These are phyloP conservation scores for Leucophenga maculata DNA, from an alignment of 2,888 invertebrate genomes.

Conservation along the genomic window DNA sequence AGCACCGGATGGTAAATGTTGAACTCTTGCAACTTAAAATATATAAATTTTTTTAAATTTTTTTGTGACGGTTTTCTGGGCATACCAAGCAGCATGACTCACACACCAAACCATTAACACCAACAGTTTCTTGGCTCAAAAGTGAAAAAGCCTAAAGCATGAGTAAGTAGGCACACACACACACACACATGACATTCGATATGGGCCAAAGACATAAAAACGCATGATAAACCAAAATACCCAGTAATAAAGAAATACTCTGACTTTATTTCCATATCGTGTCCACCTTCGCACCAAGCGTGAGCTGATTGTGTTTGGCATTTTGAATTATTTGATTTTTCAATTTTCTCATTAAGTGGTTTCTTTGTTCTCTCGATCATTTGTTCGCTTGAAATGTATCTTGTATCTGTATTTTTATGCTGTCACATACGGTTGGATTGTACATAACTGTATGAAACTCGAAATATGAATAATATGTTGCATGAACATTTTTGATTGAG, in stretches of 20 bases:
- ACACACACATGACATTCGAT: conserved; percentile 59
- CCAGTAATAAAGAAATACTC: conserved; percentile 40
- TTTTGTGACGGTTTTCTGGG: conserved; percentile 14
- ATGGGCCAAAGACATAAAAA: conserved; percentile 41
- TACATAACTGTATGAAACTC: no score
- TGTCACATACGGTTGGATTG: not conserved
- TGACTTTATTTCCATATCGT: conserved; percentile 34
- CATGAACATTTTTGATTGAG: not conserved
- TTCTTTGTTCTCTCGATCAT: conserved; percentile 12
- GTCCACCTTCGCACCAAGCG: conserved; percentile 39
- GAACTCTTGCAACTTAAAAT: conserved; percentile 7
- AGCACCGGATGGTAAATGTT: conserved; percentile 23
- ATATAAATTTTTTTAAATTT: conserved; percentile 17
- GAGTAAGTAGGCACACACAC: conserved; percentile 52
- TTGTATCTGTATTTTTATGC: conserved; percentile 3
- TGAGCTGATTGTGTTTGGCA: conserved; percentile 42
- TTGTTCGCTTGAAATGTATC: not conserved
- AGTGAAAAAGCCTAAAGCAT: conserved; percentile 33
- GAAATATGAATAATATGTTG: not conserved
- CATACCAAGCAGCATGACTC: conserved; percentile 48
- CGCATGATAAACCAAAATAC: not conserved
- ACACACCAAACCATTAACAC: conserved; percentile 36
- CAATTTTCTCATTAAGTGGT: not conserved
- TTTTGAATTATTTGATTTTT: conserved; percentile 32
- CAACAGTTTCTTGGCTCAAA: conserved; percentile 39